Evolutionary conservation across 2,888 invertebrate species (phyloP).

Genomic region (Tuberolachnus salignus): DNA sequence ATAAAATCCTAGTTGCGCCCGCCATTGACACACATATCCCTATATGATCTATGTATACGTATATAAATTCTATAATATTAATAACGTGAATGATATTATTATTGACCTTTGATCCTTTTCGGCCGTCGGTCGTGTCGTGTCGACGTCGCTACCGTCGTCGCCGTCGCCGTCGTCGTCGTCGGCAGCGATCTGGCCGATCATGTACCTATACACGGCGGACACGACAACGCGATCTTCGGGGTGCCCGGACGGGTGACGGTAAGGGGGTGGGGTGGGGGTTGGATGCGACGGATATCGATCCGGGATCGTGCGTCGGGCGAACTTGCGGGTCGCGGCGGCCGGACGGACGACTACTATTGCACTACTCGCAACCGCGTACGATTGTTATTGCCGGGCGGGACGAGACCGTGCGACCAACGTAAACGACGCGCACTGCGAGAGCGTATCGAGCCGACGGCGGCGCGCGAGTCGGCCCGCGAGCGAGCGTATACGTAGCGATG

Average conservation of each 20-base stretch:
- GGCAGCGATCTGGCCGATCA: constrained; percentile 11
- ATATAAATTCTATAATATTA: no score
- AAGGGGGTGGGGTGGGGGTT: background rate
- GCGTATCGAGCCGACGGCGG: constrained; percentile 35
- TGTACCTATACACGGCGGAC: background rate
- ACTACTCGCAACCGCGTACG: no score
- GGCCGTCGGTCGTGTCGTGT: background rate
- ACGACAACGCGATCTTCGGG: background rate
- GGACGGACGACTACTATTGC: background rate
- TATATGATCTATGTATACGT: background rate
- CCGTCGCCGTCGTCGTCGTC: constrained; percentile 11
- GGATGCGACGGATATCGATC: background rate
- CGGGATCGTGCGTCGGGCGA: background rate
- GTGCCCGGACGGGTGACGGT: no score
- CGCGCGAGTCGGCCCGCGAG: no score
- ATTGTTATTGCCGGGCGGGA: background rate
- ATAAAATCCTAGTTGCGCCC: no score
- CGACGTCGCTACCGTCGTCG: background rate
- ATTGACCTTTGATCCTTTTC: constrained; percentile 27
- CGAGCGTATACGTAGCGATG: no score
- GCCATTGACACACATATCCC: no score
- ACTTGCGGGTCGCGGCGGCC: background rate
- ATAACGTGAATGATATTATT: background rate
- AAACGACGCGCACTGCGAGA: constrained; percentile 18
- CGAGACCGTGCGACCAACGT: constrained; percentile 14